phyloP scores from a whole-genome alignment of 2,113 vertebrate genomes.

The Silurus meridionalis region DNA sequence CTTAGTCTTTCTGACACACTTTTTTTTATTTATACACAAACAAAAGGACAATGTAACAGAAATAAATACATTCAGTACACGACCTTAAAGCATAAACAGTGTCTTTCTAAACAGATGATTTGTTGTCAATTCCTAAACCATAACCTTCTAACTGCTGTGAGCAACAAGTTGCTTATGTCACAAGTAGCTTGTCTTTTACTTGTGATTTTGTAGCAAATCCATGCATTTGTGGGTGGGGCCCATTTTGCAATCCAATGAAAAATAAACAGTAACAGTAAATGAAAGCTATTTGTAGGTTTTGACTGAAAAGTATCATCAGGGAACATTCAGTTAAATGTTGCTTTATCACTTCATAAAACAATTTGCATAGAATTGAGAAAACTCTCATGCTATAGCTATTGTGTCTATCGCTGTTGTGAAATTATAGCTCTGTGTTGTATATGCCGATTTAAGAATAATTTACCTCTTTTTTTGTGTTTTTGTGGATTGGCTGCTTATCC shows the following conservation, averaged over 20 bases:
- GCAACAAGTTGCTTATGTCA: neutral
- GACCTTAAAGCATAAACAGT: neutral
- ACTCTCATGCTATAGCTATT: neutral
- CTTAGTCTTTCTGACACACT: neutral
- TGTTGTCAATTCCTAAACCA: neutral
- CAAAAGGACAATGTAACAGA: neutral
- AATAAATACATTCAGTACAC: neutral
- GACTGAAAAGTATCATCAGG: neutral
- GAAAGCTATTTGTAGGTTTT: neutral
- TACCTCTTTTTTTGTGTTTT: neutral
- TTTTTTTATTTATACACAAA: neutral
- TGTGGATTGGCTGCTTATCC: neutral
- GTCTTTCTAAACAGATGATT: neutral
- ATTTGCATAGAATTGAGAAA: neutral
- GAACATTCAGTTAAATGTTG: neutral
- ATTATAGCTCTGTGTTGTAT: neutral
- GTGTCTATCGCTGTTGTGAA: neutral
- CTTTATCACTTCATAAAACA: neutral
- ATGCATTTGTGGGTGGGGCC: neutral
- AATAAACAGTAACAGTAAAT: neutral
- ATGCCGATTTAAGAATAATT: neutral
- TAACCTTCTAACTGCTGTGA: neutral
- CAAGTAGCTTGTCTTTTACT: neutral
- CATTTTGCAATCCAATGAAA: neutral
- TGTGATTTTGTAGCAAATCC: neutral